Evolutionary conservation across 2,113 vertebrate genomes (phyloP), one percentile per base, ranked within the genome.

Genomic region (Petaurus breviceps): DNA sequence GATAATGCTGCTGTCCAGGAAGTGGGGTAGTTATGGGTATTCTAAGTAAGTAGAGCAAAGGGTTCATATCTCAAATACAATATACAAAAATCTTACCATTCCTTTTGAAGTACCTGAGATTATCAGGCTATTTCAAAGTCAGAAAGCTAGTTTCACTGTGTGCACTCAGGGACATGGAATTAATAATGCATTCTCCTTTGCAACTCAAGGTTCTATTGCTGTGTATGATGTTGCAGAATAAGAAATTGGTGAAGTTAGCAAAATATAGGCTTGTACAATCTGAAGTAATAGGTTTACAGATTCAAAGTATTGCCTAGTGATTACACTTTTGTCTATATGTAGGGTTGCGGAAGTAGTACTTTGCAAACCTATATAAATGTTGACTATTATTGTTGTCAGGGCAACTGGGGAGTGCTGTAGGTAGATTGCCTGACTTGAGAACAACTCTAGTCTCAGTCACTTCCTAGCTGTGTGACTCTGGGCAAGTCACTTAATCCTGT

Each of bases 51-150:
- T 1, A 0, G n/a, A 23, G 14, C 77, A 14, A 7, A 1, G 19
- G 0, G 43, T 12, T 47, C 61, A 14, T 23, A 0, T 4, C 6
- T 37, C 57, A 89, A 2, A 0, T 11, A 37, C 23, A 0, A 24
- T 26, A 28, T 57, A 90, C 57, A 23, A 28, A 90, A n/a, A 7
- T 7, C 55, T 90, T 9, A 50, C 77, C 61, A 90, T 37, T 1
- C 26, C 68, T 47, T 90, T 26, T 0, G 68, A 90, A 57, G 90
- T 90, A 49, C 53, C 43, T 61, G 0, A 0, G 12, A 51, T 91
- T 10, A 89, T 77, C 2, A 0, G 84, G 3, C 51, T 23, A 25
- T 53, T 26, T 3, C 28, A 89, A 26, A 90, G 46, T 92, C 19
- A 0, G 89, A 26, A 31, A 93, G 31, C 37, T 37, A 4, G 0